These are phyloP conservation scores for Philopedon plagiatum DNA, from an alignment of 2,888 invertebrate species.

Conservation along the genomic window DNA sequence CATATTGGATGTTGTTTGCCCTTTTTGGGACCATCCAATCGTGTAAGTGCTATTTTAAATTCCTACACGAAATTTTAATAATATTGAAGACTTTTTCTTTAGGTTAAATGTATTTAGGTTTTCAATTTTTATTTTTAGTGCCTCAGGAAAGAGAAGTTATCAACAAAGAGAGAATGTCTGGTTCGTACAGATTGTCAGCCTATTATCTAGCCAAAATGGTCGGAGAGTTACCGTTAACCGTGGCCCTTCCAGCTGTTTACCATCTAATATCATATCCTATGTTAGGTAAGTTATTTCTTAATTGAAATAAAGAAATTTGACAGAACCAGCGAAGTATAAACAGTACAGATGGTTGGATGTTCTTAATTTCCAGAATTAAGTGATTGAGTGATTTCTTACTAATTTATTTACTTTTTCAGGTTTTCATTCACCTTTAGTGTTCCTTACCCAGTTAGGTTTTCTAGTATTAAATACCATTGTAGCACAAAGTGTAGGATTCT, in stretches of 20 bases:
- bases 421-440: conserved; percentile 76
- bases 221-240: conserved; percentile 82
- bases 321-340: no score
- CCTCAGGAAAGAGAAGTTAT: conserved; percentile 85
- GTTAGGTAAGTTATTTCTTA: conserved; percentile 69
- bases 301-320: no score
- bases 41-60: conserved; percentile 74
- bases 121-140: conserved; percentile 73
- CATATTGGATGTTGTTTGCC: conserved; percentile 87
- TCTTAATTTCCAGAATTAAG: no score
- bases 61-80: background rate
- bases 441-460: conserved; percentile 78
- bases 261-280: conserved; percentile 84
- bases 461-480: conserved; percentile 80
- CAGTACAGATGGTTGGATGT: no score
- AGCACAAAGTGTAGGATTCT: conserved; percentile 85
- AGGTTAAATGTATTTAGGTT: no score
- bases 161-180: conserved; percentile 83
- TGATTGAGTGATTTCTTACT: background rate
- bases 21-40: conserved; percentile 84
- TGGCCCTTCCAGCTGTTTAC: conserved; percentile 83
- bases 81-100: no score
- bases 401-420: conserved; percentile 56
- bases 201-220: conserved; percentile 88
- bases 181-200: conserved; percentile 84